Percentiles rank a stretch among this genome's conserved stretches.
phyloP scores from a whole-genome alignment of 2,113 vertebrate species.

The Corapipo altera region DNA sequence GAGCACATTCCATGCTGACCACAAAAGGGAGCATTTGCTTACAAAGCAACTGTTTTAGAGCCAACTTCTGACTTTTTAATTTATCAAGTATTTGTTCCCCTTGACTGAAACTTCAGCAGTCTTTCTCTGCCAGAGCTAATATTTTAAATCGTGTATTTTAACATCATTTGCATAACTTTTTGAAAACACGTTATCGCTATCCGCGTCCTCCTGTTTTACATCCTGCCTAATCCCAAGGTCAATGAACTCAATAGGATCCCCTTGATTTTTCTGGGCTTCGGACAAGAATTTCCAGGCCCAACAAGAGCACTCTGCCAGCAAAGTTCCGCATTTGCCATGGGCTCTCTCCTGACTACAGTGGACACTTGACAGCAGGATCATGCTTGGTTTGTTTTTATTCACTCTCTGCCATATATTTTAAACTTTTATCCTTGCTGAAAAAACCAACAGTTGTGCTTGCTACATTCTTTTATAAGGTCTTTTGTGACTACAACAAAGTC shows the following conservation, averaged over 20 bases:
- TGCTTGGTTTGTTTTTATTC: constrained; percentile 19
- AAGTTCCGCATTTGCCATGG: not conserved
- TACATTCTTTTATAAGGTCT: not conserved
- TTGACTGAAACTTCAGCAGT: not conserved
- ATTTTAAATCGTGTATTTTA: constrained; percentile 11
- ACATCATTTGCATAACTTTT: constrained; percentile 19
- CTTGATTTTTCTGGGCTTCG: constrained; percentile 4
- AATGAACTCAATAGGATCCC: not conserved
- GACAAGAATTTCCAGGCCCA: not conserved
- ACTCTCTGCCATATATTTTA: not conserved
- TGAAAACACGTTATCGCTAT: not conserved
- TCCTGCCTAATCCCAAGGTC: not conserved
- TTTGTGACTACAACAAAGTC: not conserved
- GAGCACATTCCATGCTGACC: not conserved
- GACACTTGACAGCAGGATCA: not conserved
- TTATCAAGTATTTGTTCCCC: constrained; percentile 8
- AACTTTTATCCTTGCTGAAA: not conserved
- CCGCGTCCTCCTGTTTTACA: not conserved
- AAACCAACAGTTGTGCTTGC: not conserved
- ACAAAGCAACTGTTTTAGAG: constrained; percentile 12
- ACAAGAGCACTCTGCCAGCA: not conserved
- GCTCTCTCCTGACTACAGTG: not conserved
- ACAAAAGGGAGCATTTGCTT: constrained; percentile 37
- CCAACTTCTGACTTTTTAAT: constrained; percentile 19
- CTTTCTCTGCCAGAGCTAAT: constrained; percentile 44